phyloP scores from a whole-genome alignment of 2,888 invertebrate species.

The Polydrusus cervinus region DNA sequence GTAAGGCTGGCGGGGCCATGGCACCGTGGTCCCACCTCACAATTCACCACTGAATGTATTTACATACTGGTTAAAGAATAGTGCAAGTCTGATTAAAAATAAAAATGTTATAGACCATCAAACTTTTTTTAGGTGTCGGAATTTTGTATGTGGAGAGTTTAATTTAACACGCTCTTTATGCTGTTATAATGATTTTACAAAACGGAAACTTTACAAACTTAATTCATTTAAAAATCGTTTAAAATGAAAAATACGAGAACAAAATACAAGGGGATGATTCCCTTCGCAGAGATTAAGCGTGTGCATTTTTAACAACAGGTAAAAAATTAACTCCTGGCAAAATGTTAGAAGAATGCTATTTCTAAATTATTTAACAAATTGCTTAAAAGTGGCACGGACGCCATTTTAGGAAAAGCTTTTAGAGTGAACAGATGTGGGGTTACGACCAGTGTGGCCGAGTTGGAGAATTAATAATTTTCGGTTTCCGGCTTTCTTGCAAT shows the following conservation, averaged over 20 bases:
- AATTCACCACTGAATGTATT: too few relatives aligned
- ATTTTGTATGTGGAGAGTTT: too few relatives aligned
- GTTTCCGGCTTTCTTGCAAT: background rate
- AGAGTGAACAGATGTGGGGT: slow-evolving; percentile 13
- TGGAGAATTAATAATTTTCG: slow-evolving; percentile 5
- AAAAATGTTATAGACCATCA: too few relatives aligned
- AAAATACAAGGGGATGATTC: background rate
- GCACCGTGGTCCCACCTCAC: too few relatives aligned
- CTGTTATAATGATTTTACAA: too few relatives aligned
- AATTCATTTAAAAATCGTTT: background rate
- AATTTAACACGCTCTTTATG: too few relatives aligned
- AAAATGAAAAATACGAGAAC: background rate
- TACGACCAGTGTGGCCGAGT: background rate
- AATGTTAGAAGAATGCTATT: slow-evolving; percentile 18
- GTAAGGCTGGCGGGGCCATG: too few relatives aligned
- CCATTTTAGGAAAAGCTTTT: slow-evolving; percentile 21
- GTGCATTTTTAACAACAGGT: slow-evolving; percentile 20
- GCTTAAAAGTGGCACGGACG: slow-evolving; percentile 7
- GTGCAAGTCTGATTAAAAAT: too few relatives aligned
- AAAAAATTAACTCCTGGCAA: slow-evolving; percentile 14
- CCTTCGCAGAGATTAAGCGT: slow-evolving; percentile 17
- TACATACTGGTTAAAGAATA: too few relatives aligned
- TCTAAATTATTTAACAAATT: slow-evolving; percentile 22
- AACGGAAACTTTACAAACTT: too few relatives aligned
- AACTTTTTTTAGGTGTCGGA: too few relatives aligned